Conservation (phyloP, 1,140 invertebrate species). For the Drosophila auraria region DNA sequence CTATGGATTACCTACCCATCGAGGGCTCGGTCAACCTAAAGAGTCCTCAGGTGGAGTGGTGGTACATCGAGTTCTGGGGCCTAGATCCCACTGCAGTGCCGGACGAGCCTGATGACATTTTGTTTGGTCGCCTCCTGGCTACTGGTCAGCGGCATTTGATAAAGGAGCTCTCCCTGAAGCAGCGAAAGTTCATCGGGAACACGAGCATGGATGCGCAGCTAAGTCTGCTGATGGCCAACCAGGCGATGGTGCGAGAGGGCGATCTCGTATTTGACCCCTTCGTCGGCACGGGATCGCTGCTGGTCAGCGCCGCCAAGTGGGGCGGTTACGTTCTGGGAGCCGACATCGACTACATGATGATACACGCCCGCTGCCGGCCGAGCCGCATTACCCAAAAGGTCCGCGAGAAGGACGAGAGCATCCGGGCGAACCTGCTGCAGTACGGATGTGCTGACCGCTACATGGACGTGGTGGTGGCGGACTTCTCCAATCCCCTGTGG, state of each 20-base stretch:
- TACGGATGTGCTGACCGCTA: conserved; percentile 92
- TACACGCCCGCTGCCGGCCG: conserved; percentile 94
- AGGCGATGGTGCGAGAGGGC: conserved; percentile 91
- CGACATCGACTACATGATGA: conserved; percentile 97
- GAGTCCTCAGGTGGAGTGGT: conserved; percentile 92
- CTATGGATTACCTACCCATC: conserved; percentile 92
- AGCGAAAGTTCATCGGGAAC: conserved; percentile 97
- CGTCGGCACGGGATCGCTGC: conserved; percentile 96
- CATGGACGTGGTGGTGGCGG: conserved; percentile 95
- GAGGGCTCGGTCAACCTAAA: conserved; percentile 93
- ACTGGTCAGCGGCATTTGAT: conserved; percentile 93
- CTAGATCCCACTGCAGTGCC: conserved; percentile 90
- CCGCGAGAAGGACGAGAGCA: conserved; percentile 93
- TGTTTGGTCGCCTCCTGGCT: conserved; percentile 93
- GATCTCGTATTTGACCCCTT: conserved; percentile 96
- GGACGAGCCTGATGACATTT: conserved; percentile 90
- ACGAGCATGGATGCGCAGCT: conserved; percentile 98
- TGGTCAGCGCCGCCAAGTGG: conserved; percentile 96
- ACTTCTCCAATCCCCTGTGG: conserved; percentile 94
- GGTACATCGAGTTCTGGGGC: conserved; percentile 96
- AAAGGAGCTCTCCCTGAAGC: conserved; percentile 93
- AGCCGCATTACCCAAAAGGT: conserved; percentile 92
- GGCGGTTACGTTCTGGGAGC: conserved; percentile 95
- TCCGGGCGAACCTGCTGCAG: conserved; percentile 93
- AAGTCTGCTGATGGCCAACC: conserved; percentile 97